Evolutionary conservation across 2,113 vertebrate genomes (phyloP).

Genomic region (Oophaga pumilio): DNA sequence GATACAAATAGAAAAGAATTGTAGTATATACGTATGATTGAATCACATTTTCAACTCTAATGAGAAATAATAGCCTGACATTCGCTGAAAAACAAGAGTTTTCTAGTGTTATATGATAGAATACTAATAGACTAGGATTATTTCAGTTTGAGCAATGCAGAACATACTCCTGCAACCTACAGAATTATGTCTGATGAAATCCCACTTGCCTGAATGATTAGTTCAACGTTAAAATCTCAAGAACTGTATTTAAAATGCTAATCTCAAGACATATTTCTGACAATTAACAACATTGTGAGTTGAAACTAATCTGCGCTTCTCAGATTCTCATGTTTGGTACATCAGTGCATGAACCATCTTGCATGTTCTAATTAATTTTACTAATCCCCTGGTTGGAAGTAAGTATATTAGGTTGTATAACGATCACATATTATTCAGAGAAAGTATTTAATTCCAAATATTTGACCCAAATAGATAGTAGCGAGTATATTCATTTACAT

Average conservation of each 20-base stretch:
- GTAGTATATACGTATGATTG: conserved; percentile 2
- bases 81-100: conserved; percentile 19
- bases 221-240: conserved; percentile 38
- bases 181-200: conserved; percentile 39
- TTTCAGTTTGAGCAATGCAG: not conserved
- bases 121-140: conserved; percentile 13
- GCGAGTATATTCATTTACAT: conserved; percentile 49
- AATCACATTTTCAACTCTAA: conserved; percentile 36
- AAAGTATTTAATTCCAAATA: conserved; percentile 61
- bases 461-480: conserved; percentile 57
- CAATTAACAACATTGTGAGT: conserved; percentile 57
- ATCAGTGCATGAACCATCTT: conserved; percentile 59
- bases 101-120: not conserved
- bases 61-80: conserved; percentile 27
- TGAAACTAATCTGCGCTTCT: conserved; percentile 60
- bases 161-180: conserved; percentile 2
- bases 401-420: conserved; percentile 12
- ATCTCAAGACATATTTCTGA: conserved; percentile 63
- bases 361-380: conserved; percentile 65
- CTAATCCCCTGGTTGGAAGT: conserved; percentile 61
- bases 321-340: conserved; percentile 55
- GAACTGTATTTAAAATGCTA: conserved; percentile 57
- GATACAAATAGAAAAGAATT: conserved; percentile 3
- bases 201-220: conserved; percentile 41
- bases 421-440: conserved; percentile 54